phyloP scores from a whole-genome alignment of 2,888 invertebrate species.

The Lymantria monacha region DNA sequence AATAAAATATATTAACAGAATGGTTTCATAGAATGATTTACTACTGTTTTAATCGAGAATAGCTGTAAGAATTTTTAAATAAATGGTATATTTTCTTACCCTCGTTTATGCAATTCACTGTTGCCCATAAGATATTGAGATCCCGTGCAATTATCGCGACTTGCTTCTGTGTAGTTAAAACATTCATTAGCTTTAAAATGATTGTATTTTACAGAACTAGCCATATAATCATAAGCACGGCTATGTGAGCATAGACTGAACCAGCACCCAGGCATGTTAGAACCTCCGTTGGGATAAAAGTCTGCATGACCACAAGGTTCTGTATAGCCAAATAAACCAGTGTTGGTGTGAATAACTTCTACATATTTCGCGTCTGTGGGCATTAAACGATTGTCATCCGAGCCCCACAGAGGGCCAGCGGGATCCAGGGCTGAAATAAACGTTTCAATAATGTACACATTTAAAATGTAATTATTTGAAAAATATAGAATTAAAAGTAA shows the following conservation, averaged over 20 bases:
- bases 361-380: slow-evolving; percentile 58
- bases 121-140: slow-evolving; percentile 49
- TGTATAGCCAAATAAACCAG: slow-evolving; percentile 42
- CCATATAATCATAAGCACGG: slow-evolving; percentile 53
- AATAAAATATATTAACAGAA: no score
- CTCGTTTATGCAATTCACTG: slow-evolving; percentile 46
- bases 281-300: slow-evolving; percentile 63
- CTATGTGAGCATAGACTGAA: slow-evolving; percentile 56
- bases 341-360: slow-evolving; percentile 69
- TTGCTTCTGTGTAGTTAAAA: slow-evolving; percentile 35
- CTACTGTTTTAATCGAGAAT: no score
- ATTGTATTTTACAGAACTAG: slow-evolving; percentile 48
- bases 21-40: no score
- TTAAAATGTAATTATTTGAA: neutral
- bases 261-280: slow-evolving; percentile 59
- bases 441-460: no score
- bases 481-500: no score
- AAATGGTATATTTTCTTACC: slow-evolving; percentile 30
- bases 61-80: no score
- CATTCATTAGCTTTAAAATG: slow-evolving; percentile 54
- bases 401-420: slow-evolving; percentile 60
- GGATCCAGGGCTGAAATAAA: slow-evolving; percentile 61
- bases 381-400: slow-evolving; percentile 40
- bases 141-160: slow-evolving; percentile 44
- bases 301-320: slow-evolving; percentile 59